Percentiles rank a stretch among this genome's conserved stretches.
phyloP scores from a whole-genome alignment of 64 coral and sea anemone genomes.

The Porites lutea region DNA sequence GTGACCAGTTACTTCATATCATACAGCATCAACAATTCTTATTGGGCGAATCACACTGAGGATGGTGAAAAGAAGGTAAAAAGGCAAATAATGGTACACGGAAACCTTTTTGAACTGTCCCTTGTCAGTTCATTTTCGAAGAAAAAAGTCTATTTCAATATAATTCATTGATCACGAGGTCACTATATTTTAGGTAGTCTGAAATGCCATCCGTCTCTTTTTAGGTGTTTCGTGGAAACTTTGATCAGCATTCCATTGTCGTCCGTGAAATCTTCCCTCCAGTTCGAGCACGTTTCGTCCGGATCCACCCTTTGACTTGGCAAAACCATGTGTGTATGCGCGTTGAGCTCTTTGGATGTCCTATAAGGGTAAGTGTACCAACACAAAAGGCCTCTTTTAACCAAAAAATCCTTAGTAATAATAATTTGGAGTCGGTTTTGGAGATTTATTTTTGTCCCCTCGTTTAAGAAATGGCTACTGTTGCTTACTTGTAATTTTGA shows the following conservation, averaged over 20 bases:
- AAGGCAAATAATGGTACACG: background rate
- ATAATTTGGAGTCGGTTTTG: too few relatives aligned
- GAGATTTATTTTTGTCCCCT: too few relatives aligned
- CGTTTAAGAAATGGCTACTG: too few relatives aligned
- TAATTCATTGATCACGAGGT: too few relatives aligned
- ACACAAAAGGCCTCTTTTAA: too few relatives aligned
- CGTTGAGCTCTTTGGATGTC: conserved; percentile 53
- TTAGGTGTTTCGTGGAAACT: conserved; percentile 61
- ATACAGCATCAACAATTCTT: background rate
- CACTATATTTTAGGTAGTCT: too few relatives aligned
- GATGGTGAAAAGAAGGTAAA: background rate
- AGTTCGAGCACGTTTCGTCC: conserved; percentile 20
- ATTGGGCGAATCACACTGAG: background rate
- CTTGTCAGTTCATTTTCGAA: too few relatives aligned
- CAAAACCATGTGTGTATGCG: background rate
- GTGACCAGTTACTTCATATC: background rate
- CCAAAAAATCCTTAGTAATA: too few relatives aligned
- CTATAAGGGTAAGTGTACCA: background rate
- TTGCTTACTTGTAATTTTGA: too few relatives aligned
- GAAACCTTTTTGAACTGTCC: too few relatives aligned
- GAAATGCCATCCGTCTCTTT: background rate
- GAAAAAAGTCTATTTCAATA: too few relatives aligned
- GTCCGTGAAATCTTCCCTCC: conserved; percentile 12
- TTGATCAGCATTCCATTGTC: conserved; percentile 37
- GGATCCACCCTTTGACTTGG: conserved; percentile 45